These are phyloP conservation scores for Steinernema feltiae DNA, from an alignment of 1,140 invertebrate species.

Conservation along the genomic window DNA sequence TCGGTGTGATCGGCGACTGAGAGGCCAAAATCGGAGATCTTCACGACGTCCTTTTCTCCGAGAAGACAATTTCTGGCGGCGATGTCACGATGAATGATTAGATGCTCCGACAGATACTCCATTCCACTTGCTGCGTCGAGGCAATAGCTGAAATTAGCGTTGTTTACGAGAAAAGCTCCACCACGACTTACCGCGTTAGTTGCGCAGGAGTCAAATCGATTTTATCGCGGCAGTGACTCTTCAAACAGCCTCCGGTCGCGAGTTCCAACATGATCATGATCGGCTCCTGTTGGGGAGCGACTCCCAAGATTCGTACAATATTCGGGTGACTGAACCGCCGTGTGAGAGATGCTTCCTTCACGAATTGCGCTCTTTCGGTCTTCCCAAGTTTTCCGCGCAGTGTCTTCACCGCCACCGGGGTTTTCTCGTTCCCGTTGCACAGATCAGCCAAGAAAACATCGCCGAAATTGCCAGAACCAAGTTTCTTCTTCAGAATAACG, in stretches of 20 bases:
- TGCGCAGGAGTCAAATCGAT: background rate
- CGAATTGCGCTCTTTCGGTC: conserved; percentile 23
- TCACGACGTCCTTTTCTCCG: no score
- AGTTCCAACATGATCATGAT: conserved; percentile 31
- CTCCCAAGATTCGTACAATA: conserved; percentile 28
- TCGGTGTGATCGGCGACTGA: conserved; percentile 18
- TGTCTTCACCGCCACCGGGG: conserved; percentile 26
- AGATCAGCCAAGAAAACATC: conserved; percentile 24
- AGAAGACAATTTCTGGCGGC: conserved; percentile 33
- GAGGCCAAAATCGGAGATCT: conserved; percentile 35
- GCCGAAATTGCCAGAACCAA: conserved; percentile 25
- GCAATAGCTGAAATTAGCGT: conserved; percentile 12
- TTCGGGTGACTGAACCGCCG: conserved; percentile 33
- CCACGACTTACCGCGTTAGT: background rate
- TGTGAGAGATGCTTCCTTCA: conserved; percentile 24
- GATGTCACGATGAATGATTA: conserved; percentile 28
- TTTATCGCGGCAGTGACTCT: conserved; percentile 7
- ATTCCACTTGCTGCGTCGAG: conserved; percentile 31
- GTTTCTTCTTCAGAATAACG: conserved; percentile 19
- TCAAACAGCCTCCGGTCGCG: conserved; percentile 10
- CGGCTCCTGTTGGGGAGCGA: conserved; percentile 34
- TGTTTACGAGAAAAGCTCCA: no score
- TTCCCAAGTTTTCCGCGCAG: conserved; percentile 28
- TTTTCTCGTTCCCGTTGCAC: background rate
- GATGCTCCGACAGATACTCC: conserved; percentile 25